Evolutionary conservation across 2,888 invertebrate genomes (phyloP).

Genomic region (Pinctada fucata): DNA sequence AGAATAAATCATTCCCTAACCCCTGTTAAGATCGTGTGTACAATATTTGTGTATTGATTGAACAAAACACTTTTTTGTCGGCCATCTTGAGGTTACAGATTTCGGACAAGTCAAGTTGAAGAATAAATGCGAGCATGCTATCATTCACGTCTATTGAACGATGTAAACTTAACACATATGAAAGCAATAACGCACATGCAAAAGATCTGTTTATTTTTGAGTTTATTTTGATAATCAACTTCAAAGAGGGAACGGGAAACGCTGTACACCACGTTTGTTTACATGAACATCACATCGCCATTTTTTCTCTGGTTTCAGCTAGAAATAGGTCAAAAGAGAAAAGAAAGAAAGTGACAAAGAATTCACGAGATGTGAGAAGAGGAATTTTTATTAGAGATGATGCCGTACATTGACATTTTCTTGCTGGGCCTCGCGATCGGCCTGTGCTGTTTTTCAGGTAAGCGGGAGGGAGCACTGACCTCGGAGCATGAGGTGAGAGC

Average conservation of each 20-base stretch:
- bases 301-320: slow-evolving; percentile 34
- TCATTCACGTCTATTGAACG: too few relatives aligned
- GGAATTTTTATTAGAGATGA: not conserved
- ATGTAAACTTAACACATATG: too few relatives aligned
- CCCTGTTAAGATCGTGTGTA: not conserved
- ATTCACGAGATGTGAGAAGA: too few relatives aligned
- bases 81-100: slow-evolving; percentile 1
- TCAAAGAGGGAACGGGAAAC: not conserved
- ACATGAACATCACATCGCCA: slow-evolving; percentile 25
- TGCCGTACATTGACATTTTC: slow-evolving; percentile 36
- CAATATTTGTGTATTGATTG: not conserved
- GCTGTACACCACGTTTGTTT: slow-evolving; percentile 17
- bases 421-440: slow-evolving; percentile 25
- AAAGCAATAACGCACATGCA: too few relatives aligned
- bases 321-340: slow-evolving; percentile 24
- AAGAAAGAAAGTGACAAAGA: too few relatives aligned
- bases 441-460: slow-evolving; percentile 11
- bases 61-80: slow-evolving; percentile 1
- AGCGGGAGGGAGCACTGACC: not conserved
- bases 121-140: not conserved
- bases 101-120: slow-evolving; percentile 3
- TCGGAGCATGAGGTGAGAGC: slow-evolving; percentile 8
- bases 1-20: not conserved
- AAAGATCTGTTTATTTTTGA: too few relatives aligned
- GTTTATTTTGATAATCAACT: too few relatives aligned